Conservation (phyloP, 30 jellyfish, hydroid and myxozoan genomes). For the Phacellophora camtschatica region DNA sequence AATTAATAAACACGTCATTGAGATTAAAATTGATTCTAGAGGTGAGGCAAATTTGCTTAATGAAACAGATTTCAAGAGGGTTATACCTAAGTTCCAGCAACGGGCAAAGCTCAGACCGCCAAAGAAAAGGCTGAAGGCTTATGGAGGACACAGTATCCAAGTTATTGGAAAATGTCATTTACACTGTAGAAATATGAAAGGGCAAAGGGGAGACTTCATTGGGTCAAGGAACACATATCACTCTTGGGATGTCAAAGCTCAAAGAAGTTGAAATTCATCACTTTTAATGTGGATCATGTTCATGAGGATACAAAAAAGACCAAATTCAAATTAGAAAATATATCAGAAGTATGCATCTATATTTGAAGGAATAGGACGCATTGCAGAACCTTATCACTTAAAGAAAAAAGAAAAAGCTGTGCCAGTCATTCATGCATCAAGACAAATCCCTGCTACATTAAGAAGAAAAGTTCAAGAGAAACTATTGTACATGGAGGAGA, state of each 20-base stretch:
- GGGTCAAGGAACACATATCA: neutral
- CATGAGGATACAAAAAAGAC: neutral
- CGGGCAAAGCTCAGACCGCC: conserved; percentile 10
- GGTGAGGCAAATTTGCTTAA: conserved; percentile 15
- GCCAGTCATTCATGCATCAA: neutral
- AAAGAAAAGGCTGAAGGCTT: neutral
- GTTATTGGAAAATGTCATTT: neutral
- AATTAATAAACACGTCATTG: neutral
- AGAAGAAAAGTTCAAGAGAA: neutral
- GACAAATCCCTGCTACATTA: neutral
- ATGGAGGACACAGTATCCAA: neutral
- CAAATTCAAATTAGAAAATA: conserved; percentile 12
- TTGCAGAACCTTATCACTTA: conserved; percentile 11
- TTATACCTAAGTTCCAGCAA: conserved; percentile 4
- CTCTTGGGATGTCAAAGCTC: conserved; percentile 2
- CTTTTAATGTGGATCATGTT: neutral
- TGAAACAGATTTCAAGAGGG: neutral
- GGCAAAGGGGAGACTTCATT: neutral
- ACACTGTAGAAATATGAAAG: neutral
- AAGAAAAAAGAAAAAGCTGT: neutral
- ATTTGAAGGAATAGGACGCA: conserved; percentile 28
- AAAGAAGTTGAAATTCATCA: neutral
- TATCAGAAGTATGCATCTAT: neutral
- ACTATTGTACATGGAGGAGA: neutral
- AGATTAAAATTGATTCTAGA: conserved; percentile 10